A percentile compares a stretch with the other conserved stretches of the same genome.
These are phyloP conservation scores for Nematolebias whitei DNA, from an alignment of 2,113 vertebrate species.

Conservation along the genomic window DNA sequence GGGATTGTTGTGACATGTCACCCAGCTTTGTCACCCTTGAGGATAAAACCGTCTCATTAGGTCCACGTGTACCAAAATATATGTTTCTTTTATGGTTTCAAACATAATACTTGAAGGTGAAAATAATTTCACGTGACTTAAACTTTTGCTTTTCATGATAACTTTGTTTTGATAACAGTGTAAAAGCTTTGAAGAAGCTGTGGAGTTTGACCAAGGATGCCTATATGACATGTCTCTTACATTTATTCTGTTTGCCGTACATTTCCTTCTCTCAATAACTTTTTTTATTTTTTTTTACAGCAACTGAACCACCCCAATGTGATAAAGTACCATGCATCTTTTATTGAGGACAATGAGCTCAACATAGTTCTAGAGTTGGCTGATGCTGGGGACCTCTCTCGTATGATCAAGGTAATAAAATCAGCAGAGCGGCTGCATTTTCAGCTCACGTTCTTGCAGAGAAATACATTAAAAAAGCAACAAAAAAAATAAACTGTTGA, in stretches of 20 bases:
- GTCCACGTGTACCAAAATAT: constrained; percentile 49
- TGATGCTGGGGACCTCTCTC: constrained; percentile 96
- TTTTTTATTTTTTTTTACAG: constrained; percentile 70
- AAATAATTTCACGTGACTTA: constrained; percentile 27
- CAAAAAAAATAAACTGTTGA: not conserved
- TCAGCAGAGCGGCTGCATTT: constrained; percentile 1
- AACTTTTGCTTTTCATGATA: constrained; percentile 18
- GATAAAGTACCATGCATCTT: constrained; percentile 98
- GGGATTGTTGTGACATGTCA: constrained; percentile 73
- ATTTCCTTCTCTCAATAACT: constrained; percentile 11
- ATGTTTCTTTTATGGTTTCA: constrained; percentile 42
- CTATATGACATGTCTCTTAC: constrained; percentile 46
- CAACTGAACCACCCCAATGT: constrained; percentile 99
- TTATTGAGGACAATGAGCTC: constrained; percentile 97
- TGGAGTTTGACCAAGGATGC: constrained; percentile 22
- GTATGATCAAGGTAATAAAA: constrained; percentile 94
- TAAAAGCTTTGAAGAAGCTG: constrained; percentile 10
- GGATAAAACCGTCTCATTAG: constrained; percentile 72
- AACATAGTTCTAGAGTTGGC: constrained; percentile 98
- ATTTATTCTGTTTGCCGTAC: constrained; percentile 25
- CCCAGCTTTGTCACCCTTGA: constrained; percentile 72
- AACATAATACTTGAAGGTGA: constrained; percentile 48
- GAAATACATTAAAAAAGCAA: not conserved
- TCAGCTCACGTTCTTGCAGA: not conserved
- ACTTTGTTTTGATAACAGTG: constrained; percentile 12